These are phyloP conservation scores for Ceyx margarethae DNA, from an alignment of 2,113 vertebrate species.

Conservation along the genomic window DNA sequence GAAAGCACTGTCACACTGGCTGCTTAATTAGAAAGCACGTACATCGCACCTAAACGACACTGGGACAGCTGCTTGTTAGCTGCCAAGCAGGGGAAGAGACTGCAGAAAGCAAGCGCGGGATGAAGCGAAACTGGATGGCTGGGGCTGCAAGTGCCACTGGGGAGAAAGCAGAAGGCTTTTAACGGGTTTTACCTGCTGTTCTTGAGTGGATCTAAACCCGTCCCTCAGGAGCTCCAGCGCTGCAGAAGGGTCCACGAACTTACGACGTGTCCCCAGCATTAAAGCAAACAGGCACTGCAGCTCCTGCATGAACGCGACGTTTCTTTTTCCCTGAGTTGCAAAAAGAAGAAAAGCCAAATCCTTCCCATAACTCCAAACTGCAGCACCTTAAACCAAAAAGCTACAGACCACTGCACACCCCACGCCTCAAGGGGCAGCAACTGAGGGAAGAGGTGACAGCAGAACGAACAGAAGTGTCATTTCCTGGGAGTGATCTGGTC, in stretches of 20 bases:
- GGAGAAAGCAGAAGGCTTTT: neutral
- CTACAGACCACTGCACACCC: neutral
- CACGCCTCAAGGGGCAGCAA: rapidly evolving
- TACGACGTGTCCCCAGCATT: conserved; percentile 91
- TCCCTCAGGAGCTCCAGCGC: conserved; percentile 90
- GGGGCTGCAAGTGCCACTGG: neutral
- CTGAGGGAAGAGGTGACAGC: neutral
- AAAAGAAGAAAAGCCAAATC: neutral
- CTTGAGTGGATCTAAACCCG: conserved; percentile 87
- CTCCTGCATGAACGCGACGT: conserved; percentile 95
- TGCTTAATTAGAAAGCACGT: neutral
- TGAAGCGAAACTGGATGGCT: neutral
- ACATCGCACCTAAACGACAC: neutral
- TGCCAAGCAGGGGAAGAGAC: neutral
- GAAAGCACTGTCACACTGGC: neutral
- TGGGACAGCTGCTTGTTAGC: neutral
- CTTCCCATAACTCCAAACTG: neutral
- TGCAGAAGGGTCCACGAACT: conserved; percentile 91
- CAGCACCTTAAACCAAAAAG: neutral
- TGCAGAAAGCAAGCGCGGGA: neutral
- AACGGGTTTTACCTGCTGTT: conserved; percentile 85
- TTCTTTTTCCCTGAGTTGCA: conserved; percentile 87
- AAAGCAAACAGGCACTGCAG: conserved; percentile 92
- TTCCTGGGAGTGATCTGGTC: neutral
- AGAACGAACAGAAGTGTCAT: neutral